Percentiles rank a stretch among this genome's conserved stretches.
These are phyloP conservation scores for Pipistrellus kuhlii DNA, from an alignment of 2,797 vertebrate genomes.

Conservation along the genomic window DNA sequence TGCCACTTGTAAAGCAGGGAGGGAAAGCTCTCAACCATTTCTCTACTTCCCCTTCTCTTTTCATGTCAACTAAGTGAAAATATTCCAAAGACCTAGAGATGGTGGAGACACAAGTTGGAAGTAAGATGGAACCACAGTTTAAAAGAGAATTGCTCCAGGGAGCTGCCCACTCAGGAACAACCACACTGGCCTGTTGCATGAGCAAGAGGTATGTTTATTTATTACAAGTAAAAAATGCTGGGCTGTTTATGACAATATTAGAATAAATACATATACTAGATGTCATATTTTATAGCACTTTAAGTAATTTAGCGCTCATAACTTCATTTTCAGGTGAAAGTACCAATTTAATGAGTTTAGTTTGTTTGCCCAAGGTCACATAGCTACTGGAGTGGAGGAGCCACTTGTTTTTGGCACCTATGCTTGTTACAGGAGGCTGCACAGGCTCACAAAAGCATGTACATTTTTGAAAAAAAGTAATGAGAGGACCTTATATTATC, in stretches of 20 bases:
- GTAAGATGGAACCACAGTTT: not conserved
- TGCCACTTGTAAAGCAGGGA: not conserved
- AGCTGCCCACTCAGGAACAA: not conserved
- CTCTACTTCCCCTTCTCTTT: not conserved
- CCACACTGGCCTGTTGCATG: not conserved
- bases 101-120: not conserved
- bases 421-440: not conserved
- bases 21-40: not conserved
- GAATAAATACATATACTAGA: not conserved
- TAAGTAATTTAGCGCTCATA: not conserved
- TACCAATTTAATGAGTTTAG: not conserved
- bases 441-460: not conserved
- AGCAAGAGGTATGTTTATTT: not conserved
- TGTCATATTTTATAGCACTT: not conserved
- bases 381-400: not conserved
- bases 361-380: not conserved
- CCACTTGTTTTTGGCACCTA: not conserved
- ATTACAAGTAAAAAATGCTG: not conserved
- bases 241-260: not conserved
- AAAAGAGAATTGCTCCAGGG: not conserved
- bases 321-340: conserved; percentile 17
- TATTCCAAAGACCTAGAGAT: not conserved
- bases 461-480: not conserved
- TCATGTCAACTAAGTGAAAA: not conserved
- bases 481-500: not conserved